Evolutionary conservation across 2,888 invertebrate species (phyloP).

Genomic region (Keiferia lycopersicella): DNA sequence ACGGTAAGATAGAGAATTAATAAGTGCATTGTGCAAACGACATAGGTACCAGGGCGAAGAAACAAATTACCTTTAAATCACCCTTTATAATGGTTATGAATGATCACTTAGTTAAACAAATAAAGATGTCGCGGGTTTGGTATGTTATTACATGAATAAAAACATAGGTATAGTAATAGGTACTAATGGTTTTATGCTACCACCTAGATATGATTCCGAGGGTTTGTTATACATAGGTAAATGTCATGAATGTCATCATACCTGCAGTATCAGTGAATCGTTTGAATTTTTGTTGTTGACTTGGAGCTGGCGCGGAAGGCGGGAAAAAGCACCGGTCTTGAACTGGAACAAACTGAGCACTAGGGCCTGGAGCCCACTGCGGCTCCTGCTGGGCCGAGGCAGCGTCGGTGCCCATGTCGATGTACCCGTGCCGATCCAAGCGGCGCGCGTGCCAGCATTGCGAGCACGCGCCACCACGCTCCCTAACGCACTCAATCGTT

Average conservation of each 20-base stretch:
- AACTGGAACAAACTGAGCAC: slow-evolving; percentile 27
- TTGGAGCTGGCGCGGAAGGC: slow-evolving; percentile 38
- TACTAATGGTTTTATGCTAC: too few relatives aligned
- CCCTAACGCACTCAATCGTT: slow-evolving; percentile 58
- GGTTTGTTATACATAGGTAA: too few relatives aligned
- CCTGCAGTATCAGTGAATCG: neutral
- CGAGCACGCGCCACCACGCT: slow-evolving; percentile 59
- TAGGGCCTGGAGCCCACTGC: slow-evolving; percentile 41
- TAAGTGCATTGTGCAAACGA: too few relatives aligned
- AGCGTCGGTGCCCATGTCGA: slow-evolving; percentile 72
- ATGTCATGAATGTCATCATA: neutral
- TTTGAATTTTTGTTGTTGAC: slow-evolving; percentile 24
- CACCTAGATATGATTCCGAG: too few relatives aligned
- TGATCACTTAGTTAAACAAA: too few relatives aligned
- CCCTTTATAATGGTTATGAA: too few relatives aligned
- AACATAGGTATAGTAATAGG: too few relatives aligned
- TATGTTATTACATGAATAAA: too few relatives aligned
- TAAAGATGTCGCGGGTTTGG: too few relatives aligned
- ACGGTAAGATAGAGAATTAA: too few relatives aligned
- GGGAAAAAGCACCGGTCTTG: slow-evolving; percentile 42
- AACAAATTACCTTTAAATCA: too few relatives aligned
- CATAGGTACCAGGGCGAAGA: too few relatives aligned
- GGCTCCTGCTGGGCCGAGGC: slow-evolving; percentile 31
- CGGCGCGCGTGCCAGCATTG: slow-evolving; percentile 54
- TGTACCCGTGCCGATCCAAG: slow-evolving; percentile 80